Base-by-base conservation (phyloP, 1,140 invertebrate genomes). In the Belonocnema kinseyi region DNA sequence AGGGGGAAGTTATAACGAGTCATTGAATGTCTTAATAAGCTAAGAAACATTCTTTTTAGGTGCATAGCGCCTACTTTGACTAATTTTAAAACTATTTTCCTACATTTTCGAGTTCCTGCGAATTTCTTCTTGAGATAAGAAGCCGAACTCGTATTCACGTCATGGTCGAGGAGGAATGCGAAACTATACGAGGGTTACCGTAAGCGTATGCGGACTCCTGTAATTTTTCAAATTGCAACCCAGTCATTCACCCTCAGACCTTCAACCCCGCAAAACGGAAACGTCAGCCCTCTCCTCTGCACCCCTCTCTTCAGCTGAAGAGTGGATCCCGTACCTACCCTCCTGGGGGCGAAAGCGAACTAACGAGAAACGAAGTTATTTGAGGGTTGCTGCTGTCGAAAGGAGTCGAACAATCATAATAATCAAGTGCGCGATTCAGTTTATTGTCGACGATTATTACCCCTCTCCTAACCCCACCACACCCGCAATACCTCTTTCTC, bases 171-270 rank as follows among this genome's bases (percentile, higher is more conserved):
- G 61, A 61, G 74, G 78, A 83, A 86, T 82, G 78, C 74, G 77
- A 80, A 81, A 80, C 77, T 53, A 71, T 73, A 74, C 53, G 76
- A 75, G 66, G 74, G 72, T 75, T 82, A 73, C 56, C 78, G 21
- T 77, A 83, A 86, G 72, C 82, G 81, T 85, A 78, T 83, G 81
- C 86, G 81, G 80, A 26, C 78, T 84, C 80, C 82, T 86, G 83
- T 87, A 89, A 90, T 89, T 90, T 90, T 90, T 90, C 83, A 90
- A 89, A 90, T 90, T 90, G 86, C 86, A 86, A 86, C 87, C 76
- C 80, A 88, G 88, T 85, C 83, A 80, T 86, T 89, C 88, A 85
- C 80, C 85, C 84, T 82, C 76, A 75, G 76, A 82, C 80, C 74
- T 86, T 83, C 74, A 77, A 81, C 83, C 82, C 80, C 79, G 81